These are phyloP conservation scores for Andrena chrysosceles DNA, from an alignment of 2,888 invertebrate species.

Conservation along the genomic window DNA sequence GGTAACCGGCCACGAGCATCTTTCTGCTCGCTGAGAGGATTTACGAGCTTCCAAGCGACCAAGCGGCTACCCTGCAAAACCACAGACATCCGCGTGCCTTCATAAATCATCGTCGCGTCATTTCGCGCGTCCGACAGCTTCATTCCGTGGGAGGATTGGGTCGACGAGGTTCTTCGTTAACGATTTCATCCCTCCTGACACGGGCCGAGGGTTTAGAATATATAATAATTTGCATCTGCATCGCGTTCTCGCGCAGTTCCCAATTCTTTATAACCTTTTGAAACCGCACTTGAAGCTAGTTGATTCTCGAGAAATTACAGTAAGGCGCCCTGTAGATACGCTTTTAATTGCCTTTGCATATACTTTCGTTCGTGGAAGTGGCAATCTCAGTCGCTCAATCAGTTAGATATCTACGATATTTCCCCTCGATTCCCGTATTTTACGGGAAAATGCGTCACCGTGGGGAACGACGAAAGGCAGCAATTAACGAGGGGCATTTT, in stretches of 20 bases:
- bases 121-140: slow-evolving; percentile 64
- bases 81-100: slow-evolving; percentile 23
- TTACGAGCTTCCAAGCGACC: slow-evolving; percentile 54
- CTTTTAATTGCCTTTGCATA: too few relatives aligned
- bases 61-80: slow-evolving; percentile 24
- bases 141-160: slow-evolving; percentile 46
- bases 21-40: slow-evolving; percentile 38
- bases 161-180: slow-evolving; percentile 25
- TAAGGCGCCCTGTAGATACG: too few relatives aligned
- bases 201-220: not conserved
- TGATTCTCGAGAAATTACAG: too few relatives aligned
- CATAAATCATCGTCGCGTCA: slow-evolving; percentile 72
- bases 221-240: too few relatives aligned
- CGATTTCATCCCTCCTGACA: not conserved
- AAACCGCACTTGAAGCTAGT: too few relatives aligned
- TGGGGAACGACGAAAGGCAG: not conserved
- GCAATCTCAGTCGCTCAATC: too few relatives aligned
- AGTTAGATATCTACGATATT: too few relatives aligned
- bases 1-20: slow-evolving; percentile 23
- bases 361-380: too few relatives aligned
- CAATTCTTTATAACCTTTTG: too few relatives aligned
- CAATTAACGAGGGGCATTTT: slow-evolving; percentile 40
- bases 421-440: not conserved
- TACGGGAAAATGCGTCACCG: not conserved
- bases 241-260: too few relatives aligned